Conservation (phyloP, 2,113 vertebrate genomes). For the Gadus macrocephalus region DNA sequence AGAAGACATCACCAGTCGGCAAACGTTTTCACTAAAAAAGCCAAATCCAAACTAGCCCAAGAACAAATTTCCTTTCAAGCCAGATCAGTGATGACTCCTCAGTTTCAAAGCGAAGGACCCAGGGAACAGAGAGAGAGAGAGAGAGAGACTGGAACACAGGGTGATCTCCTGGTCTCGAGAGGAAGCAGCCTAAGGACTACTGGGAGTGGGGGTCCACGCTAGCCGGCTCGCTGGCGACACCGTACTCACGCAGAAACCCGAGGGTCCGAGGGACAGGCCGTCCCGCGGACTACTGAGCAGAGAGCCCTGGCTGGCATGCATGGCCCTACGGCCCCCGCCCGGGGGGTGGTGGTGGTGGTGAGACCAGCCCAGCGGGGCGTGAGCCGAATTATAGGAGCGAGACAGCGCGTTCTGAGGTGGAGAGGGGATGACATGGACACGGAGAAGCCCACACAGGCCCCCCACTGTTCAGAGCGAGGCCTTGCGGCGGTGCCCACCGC, state of each 20-base stretch:
- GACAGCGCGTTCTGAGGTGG: conserved; percentile 89
- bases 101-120: conserved; percentile 11
- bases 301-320: conserved; percentile 93
- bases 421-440: conserved; percentile 62
- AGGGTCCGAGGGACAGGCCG: conserved; percentile 84
- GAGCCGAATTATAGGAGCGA: conserved; percentile 95
- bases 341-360: conserved; percentile 76
- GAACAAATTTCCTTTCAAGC: too few species aligned
- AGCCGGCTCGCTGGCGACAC: conserved; percentile 38
- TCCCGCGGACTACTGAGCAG: conserved; percentile 88
- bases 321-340: conserved; percentile 92
- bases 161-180: conserved; percentile 36
- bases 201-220: conserved; percentile 33
- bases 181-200: conserved; percentile 29
- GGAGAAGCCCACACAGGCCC: conserved; percentile 19
- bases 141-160: conserved; percentile 24
- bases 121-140: neutral
- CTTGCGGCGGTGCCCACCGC: neutral
- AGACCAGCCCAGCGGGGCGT: conserved; percentile 85
- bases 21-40: neutral
- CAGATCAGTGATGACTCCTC: conserved; percentile 33
- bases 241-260: conserved; percentile 91
- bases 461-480: too few species aligned
- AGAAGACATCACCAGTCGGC: conserved; percentile 6
- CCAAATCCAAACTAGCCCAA: neutral